These are phyloP conservation scores for Julus scanicus DNA, from an alignment of 2,888 invertebrate genomes.

Conservation along the genomic window DNA sequence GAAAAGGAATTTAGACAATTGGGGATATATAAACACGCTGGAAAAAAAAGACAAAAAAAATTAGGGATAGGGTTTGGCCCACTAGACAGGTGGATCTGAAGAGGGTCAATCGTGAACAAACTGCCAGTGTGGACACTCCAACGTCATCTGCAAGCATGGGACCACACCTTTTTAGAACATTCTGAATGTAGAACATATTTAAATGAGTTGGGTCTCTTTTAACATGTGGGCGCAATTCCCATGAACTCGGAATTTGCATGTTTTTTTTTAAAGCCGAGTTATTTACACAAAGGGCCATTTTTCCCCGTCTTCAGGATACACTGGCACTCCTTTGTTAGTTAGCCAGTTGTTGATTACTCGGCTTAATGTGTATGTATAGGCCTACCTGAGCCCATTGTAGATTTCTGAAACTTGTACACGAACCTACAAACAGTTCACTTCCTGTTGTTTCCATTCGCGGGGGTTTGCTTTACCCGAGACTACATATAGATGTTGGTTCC, in stretches of 20 bases:
- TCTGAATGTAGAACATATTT: slow-evolving; percentile 15
- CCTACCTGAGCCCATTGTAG: slow-evolving; percentile 2
- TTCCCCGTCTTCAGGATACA: slow-evolving; percentile 42
- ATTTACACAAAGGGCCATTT: slow-evolving; percentile 30
- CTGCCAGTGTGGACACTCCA: slow-evolving; percentile 29
- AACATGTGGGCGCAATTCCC: not conserved
- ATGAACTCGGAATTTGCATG: slow-evolving; percentile 12
- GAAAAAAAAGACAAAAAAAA: not conserved
- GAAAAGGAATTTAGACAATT: slow-evolving; percentile 32
- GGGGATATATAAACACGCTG: not conserved
- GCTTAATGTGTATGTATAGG: slow-evolving; percentile 6
- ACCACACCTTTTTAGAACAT: slow-evolving; percentile 13
- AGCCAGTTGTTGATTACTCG: slow-evolving; percentile 1
- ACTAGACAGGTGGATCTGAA: not conserved
- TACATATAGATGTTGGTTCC: not conserved
- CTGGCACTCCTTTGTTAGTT: slow-evolving; percentile 18
- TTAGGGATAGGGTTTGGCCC: slow-evolving; percentile 11
- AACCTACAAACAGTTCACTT: slow-evolving; percentile 6
- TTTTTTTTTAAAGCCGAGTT: not conserved
- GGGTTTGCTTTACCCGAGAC: not conserved
- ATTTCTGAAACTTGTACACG: not conserved
- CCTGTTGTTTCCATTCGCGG: slow-evolving; percentile 8
- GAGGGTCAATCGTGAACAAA: slow-evolving; percentile 24
- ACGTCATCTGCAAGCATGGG: not conserved
- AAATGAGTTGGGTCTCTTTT: not conserved